phyloP scores from a whole-genome alignment of 2,888 invertebrate species.

The Camptogramma bilineatum region DNA sequence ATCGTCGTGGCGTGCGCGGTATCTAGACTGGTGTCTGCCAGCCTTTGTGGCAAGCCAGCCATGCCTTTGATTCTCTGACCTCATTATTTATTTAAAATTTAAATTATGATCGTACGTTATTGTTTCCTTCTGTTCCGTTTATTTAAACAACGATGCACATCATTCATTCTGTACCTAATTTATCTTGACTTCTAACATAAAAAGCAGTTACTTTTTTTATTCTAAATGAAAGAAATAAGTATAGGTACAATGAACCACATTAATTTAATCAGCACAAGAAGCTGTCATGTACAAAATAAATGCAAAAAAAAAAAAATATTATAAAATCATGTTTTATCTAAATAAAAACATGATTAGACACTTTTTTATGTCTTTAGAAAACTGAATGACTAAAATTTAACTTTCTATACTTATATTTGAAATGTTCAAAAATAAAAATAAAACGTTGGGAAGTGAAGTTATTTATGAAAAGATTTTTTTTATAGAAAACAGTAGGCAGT shows the following conservation, averaged over 20 bases:
- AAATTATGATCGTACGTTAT: background rate
- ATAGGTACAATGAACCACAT: background rate
- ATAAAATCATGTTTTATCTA: too few species aligned
- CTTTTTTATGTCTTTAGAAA: too few species aligned
- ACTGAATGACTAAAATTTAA: too few species aligned
- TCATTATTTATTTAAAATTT: constrained; percentile 4
- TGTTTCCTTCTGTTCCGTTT: background rate
- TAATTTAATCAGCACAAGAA: background rate
- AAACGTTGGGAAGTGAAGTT: background rate
- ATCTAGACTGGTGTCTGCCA: constrained; percentile 49
- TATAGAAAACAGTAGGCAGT: background rate
- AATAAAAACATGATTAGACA: too few species aligned
- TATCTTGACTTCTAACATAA: too few species aligned
- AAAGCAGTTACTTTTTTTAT: too few species aligned
- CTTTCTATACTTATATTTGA: too few species aligned
- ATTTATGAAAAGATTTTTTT: background rate
- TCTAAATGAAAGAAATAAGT: too few species aligned
- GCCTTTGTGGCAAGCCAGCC: constrained; percentile 29
- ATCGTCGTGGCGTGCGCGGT: constrained; percentile 47
- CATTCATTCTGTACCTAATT: too few species aligned
- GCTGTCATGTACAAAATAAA: background rate
- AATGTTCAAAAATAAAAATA: background rate
- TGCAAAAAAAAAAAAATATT: too few species aligned
- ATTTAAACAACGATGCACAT: background rate
- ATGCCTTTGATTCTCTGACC: constrained; percentile 2